These are phyloP conservation scores for Leptinotarsa haldemani DNA, from an alignment of 2,888 invertebrate species.

Conservation along the genomic window DNA sequence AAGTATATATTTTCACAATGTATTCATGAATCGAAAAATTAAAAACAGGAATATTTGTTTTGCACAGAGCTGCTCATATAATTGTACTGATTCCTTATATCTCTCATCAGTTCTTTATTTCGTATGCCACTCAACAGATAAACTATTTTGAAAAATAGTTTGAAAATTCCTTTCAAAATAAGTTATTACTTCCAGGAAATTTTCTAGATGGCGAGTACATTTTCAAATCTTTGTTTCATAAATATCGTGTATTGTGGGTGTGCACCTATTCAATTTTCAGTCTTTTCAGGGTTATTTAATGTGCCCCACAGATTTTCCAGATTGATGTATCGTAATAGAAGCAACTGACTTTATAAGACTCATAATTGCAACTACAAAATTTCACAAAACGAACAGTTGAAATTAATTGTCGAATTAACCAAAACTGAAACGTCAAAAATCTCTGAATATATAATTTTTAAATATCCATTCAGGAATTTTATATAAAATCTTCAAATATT, in stretches of 20 bases:
- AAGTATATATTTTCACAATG: not conserved
- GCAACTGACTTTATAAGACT: no score
- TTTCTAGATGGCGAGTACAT: not conserved
- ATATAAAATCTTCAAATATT: no score
- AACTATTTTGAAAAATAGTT: not conserved
- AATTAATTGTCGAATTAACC: no score
- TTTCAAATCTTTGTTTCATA: not conserved
- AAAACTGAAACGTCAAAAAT: no score
- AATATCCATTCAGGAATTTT: no score
- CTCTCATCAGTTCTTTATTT: conserved; percentile 2
- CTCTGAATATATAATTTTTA: no score
- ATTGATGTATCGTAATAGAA: no score
- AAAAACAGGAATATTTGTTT: not conserved
- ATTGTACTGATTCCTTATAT: conserved; percentile 14
- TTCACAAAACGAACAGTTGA: no score
- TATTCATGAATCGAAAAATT: not conserved
- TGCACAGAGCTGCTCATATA: conserved; percentile 1
- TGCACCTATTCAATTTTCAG: not conserved
- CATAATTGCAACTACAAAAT: no score
- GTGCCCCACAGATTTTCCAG: not conserved
- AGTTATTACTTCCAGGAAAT: not conserved
- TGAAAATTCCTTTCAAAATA: not conserved
- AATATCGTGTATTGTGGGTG: not conserved
- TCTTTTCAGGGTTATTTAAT: not conserved
- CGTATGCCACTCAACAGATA: not conserved